Base-by-base conservation (phyloP, 1,140 invertebrate species). In the Lerema accius region DNA sequence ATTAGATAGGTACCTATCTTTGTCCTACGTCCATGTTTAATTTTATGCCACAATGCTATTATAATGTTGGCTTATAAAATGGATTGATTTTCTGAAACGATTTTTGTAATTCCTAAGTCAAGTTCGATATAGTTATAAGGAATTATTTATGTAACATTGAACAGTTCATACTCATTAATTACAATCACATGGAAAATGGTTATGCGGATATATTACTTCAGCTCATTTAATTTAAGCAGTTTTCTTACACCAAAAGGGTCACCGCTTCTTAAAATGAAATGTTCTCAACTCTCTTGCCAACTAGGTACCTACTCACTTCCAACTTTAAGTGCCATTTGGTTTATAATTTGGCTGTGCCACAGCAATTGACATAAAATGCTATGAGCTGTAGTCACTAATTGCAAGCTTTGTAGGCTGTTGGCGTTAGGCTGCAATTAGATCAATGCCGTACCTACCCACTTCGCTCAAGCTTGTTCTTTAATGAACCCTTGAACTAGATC, bases 341-440 rank as follows among this genome's bases (percentile, higher is more conserved):
- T 15, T 14, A 43, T 14, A n/a, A 35, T 35, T 50, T 50, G 48
- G 48, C 48, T 50, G 48, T 16, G 28, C 4, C 4, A 49, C 46
- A 35, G 46, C 7, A 49, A 9, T 37, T 45, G 42, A 14, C 48
- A 50, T 11, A 17, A 50, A 50, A 17, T 17, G 14, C 15, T 40
- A 19, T 61, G 37, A 6, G 42, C 26, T 65, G 63, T 62, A 58
- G 67, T 69, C 58, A 53, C 50, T 40, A 67, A 50, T 50, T 59
- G 48, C 56, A 46, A 50, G 26, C 37, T 64, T 23, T 23, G 56
- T 50, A 62, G 63, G 67, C 63, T 53, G 37, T 50, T 5, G 35
- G 15, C 11, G 50, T 11, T 28, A 23, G 13, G 26, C 23, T 32
- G 26, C 37, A 40, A 53, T 40, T 40, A 49, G 26, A 40, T 40